Evolutionary conservation across 2,888 invertebrate genomes (phyloP).

Genomic region (Lasioglossum figueresi): DNA sequence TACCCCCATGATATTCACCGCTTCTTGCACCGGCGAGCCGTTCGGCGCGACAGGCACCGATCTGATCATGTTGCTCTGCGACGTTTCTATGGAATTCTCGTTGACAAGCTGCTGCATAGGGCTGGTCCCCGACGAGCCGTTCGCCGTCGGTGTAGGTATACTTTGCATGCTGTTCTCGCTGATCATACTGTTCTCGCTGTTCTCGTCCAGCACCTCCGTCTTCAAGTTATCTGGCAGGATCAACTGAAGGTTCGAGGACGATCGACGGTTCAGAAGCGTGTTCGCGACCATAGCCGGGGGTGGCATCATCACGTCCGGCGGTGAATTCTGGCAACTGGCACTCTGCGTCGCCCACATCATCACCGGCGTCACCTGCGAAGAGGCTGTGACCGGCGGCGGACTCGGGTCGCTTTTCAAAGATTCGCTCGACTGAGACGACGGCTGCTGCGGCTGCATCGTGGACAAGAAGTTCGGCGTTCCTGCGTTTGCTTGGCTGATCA

Average conservation of each 20-base stretch:
- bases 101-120: conserved; percentile 82
- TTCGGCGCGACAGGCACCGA: conserved; percentile 70
- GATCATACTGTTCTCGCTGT: conserved; percentile 87
- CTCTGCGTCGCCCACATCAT: conserved; percentile 80
- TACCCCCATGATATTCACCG: conserved; percentile 77
- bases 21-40: conserved; percentile 77
- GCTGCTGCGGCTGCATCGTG: conserved; percentile 66
- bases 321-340: conserved; percentile 69
- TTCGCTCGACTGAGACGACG: conserved; percentile 66
- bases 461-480: conserved; percentile 70
- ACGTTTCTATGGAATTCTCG: conserved; percentile 83
- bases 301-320: conserved; percentile 89
- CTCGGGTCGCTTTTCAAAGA: conserved; percentile 80
- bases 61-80: conserved; percentile 73
- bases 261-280: conserved; percentile 85
- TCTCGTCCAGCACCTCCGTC: conserved; percentile 89
- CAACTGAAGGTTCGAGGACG: conserved; percentile 85
- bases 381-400: conserved; percentile 72
- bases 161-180: conserved; percentile 83
- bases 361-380: conserved; percentile 77
- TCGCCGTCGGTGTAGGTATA: conserved; percentile 76
- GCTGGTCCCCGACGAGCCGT: conserved; percentile 71
- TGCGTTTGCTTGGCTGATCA: conserved; percentile 73
- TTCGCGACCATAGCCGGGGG: conserved; percentile 87
- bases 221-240: conserved; percentile 86